phyloP scores from a whole-genome alignment of 2,797 vertebrate genomes.

The Sciaenops ocellatus region DNA sequence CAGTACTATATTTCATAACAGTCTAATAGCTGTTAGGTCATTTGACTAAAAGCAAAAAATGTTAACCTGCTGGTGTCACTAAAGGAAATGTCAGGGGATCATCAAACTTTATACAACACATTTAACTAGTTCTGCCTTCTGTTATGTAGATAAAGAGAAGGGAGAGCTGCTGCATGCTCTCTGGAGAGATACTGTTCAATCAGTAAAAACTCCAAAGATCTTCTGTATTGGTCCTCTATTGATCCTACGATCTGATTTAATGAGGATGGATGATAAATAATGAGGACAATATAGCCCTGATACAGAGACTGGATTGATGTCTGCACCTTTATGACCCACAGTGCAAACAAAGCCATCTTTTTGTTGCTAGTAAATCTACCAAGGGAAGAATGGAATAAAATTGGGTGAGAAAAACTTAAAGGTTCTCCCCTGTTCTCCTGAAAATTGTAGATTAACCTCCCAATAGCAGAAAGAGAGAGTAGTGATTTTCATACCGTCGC shows the following conservation, averaged over 20 bases:
- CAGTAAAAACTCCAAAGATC: not conserved
- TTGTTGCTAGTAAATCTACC: not conserved
- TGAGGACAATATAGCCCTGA: not conserved
- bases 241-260: not conserved
- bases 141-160: not conserved
- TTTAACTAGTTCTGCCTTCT: not conserved
- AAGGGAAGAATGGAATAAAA: not conserved
- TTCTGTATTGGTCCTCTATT: not conserved
- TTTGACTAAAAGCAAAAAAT: too few species aligned
- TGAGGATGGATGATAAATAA: constrained; percentile 1
- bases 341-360: not conserved
- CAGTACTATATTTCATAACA: not conserved
- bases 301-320: not conserved
- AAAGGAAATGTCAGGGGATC: too few species aligned
- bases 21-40: not conserved
- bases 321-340: not conserved
- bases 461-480: not conserved
- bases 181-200: not conserved
- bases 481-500: not conserved
- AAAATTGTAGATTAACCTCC: not conserved
- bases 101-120: not conserved
- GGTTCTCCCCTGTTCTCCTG: not conserved
- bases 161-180: not conserved
- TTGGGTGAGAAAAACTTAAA: not conserved
- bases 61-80: too few species aligned